phyloP scores from a whole-genome alignment of 2,888 invertebrate genomes.

The Heliconius sara region DNA sequence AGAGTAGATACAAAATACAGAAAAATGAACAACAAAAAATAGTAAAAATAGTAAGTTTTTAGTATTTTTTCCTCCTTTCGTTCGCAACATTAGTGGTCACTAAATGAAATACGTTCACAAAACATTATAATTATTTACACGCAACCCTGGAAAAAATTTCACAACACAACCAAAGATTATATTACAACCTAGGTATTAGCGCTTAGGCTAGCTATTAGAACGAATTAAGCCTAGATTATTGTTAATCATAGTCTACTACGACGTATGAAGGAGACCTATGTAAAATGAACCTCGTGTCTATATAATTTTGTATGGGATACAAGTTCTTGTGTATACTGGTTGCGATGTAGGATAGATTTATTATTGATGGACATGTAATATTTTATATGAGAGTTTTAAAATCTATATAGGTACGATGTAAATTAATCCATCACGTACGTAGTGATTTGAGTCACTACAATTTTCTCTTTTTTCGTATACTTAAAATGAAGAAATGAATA shows the following conservation, averaged over 20 bases:
- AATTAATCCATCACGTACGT: no score
- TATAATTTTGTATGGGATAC: background rate
- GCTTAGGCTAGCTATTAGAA: conserved; percentile 48
- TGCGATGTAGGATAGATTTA: conserved; percentile 5
- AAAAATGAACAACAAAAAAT: background rate
- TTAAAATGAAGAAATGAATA: no score
- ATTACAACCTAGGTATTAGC: conserved; percentile 39
- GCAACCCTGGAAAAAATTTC: conserved; percentile 34
- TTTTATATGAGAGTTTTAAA: conserved; percentile 49
- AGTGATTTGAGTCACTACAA: no score
- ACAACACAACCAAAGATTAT: conserved; percentile 39
- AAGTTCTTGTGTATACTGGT: background rate
- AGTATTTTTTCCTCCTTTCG: conserved; percentile 18
- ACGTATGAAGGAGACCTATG: background rate
- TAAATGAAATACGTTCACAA: conserved; percentile 1
- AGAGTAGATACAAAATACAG: background rate
- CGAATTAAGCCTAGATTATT: conserved; percentile 50
- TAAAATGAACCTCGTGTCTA: conserved; percentile 6
- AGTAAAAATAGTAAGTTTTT: background rate
- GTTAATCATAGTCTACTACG: conserved; percentile 48
- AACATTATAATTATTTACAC: conserved; percentile 12
- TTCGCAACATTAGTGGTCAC: background rate
- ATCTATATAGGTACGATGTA: background rate
- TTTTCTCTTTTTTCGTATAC: no score
- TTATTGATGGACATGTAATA: conserved; percentile 17